These are phyloP conservation scores for Scomber colias DNA, from an alignment of 2,113 vertebrate genomes.

Conservation along the genomic window DNA sequence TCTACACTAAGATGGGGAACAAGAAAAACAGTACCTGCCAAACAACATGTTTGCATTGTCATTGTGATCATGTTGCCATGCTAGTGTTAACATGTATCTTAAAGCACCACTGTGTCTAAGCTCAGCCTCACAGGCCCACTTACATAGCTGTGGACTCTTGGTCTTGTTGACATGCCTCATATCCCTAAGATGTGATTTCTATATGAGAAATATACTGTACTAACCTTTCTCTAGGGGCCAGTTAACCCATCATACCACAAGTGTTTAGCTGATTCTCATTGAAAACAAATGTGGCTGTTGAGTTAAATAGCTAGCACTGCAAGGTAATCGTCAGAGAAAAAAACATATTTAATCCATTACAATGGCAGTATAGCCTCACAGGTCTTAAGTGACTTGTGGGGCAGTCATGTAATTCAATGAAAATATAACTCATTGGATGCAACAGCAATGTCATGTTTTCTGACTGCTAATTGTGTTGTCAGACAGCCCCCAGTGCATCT, in stretches of 20 bases:
- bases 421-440: slow-evolving; percentile 52
- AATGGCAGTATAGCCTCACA: slow-evolving; percentile 12
- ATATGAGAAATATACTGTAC: neutral
- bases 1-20: too few species aligned
- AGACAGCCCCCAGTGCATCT: slow-evolving; percentile 16
- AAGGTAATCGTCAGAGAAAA: slow-evolving; percentile 41
- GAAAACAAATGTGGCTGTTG: slow-evolving; percentile 46
- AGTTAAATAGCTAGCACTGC: slow-evolving; percentile 33
- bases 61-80: too few species aligned
- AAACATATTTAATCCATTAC: slow-evolving; percentile 52
- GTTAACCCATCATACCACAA: slow-evolving; percentile 14
- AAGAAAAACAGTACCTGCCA: too few species aligned
- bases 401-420: slow-evolving; percentile 39
- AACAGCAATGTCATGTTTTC: slow-evolving; percentile 50
- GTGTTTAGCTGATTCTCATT: slow-evolving; percentile 20
- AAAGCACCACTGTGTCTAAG: too few species aligned
- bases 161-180: neutral
- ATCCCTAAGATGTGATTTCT: neutral
- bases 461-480: slow-evolving; percentile 54
- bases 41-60: too few species aligned
- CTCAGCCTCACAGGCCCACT: too few species aligned
- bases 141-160: too few species aligned
- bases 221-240: neutral
- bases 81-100: too few species aligned
- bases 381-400: slow-evolving; percentile 35